Evolutionary conservation across 2,888 invertebrate species (phyloP).

Genomic region (Macrostomum cliftonense): DNA sequence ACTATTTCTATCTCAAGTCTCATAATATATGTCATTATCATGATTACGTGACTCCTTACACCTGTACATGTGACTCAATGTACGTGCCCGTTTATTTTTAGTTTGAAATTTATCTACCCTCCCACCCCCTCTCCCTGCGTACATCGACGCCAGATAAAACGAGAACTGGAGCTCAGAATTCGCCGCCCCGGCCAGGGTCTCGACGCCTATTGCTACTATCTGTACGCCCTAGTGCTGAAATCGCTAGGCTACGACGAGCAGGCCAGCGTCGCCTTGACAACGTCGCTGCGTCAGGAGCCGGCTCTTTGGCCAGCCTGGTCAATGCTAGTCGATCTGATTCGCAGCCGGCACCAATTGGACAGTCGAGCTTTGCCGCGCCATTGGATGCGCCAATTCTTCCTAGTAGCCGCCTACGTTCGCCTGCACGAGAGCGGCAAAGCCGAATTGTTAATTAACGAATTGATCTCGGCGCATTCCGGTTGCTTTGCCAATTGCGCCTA

Average conservation of each 20-base stretch:
- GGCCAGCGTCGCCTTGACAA: conserved; percentile 58
- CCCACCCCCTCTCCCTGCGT: neutral
- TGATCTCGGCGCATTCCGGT: neutral
- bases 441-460: conserved; percentile 35
- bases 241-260: conserved; percentile 60
- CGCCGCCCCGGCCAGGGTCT: neutral
- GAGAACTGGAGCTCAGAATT: neutral
- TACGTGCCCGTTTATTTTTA: no score
- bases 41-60: no score
- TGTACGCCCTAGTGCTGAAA: conserved; percentile 74
- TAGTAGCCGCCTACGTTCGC: conserved; percentile 70
- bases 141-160: neutral
- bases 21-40: no score
- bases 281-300: conserved; percentile 58
- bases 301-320: conserved; percentile 87
- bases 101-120: no score
- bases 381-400: conserved; percentile 83
- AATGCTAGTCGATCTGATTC: conserved; percentile 65
- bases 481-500: no score
- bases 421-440: conserved; percentile 74
- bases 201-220: conserved; percentile 14
- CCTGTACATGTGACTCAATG: no score
- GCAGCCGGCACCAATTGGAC: conserved; percentile 52
- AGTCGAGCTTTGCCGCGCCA: conserved; percentile 51
- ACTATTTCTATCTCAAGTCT: no score